These are phyloP conservation scores for Bugulina stolonifera DNA, from an alignment of 2,888 invertebrate species.

Conservation along the genomic window DNA sequence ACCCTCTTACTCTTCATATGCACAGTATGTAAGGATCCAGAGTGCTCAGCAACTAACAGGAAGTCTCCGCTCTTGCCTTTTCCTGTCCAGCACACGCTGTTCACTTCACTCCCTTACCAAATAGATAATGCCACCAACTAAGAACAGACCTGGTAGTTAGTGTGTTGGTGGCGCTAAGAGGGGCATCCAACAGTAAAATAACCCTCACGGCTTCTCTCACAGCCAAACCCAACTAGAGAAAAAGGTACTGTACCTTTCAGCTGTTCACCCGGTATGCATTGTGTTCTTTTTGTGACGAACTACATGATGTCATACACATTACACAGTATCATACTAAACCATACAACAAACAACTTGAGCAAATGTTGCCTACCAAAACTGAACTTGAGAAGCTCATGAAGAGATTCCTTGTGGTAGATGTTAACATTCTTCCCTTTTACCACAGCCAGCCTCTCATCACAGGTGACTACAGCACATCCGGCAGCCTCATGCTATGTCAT, in stretches of 20 bases:
- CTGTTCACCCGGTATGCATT: no score
- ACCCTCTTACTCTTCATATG: constrained; percentile 1
- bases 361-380: constrained; percentile 6
- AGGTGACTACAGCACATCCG: not conserved
- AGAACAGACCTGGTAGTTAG: no score
- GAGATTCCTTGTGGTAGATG: not conserved
- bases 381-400: not conserved
- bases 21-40: constrained; percentile 5
- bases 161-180: no score
- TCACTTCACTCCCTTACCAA: constrained; percentile 16
- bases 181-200: no score
- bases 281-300: no score
- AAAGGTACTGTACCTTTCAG: no score
- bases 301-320: no score
- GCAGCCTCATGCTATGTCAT: no score
- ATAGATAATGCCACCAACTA: no score
- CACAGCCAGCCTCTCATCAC: constrained; percentile 14
- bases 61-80: not conserved
- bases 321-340: no score
- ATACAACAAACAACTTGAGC: not conserved
- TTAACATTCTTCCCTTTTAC: not conserved
- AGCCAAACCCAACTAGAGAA: no score
- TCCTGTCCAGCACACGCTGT: not conserved
- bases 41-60: constrained; percentile 17
- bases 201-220: no score